phyloP scores from a whole-genome alignment of 2,888 invertebrate species.

The Drosophila paranaensis region DNA sequence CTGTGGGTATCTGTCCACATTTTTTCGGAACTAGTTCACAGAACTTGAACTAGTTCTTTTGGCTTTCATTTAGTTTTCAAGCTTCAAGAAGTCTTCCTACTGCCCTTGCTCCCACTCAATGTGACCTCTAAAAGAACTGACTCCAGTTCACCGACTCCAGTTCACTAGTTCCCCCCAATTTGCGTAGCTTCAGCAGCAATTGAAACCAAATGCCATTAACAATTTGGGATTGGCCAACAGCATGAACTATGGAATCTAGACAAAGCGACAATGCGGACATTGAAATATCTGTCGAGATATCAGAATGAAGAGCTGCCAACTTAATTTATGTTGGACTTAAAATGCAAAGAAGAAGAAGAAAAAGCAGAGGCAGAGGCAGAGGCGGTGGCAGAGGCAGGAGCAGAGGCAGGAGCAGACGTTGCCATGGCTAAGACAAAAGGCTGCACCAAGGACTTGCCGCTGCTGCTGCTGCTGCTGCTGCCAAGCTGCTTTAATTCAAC shows the following conservation, averaged over 20 bases:
- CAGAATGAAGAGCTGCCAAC: constrained; percentile 59
- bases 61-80: neutral
- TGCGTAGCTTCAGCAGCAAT: no score
- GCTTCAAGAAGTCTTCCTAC: neutral
- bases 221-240: constrained; percentile 25
- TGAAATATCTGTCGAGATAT: constrained; percentile 46
- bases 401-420: constrained; percentile 1
- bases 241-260: constrained; percentile 58
- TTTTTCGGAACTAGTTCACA: no score
- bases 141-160: neutral
- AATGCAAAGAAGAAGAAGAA: constrained; percentile 25
- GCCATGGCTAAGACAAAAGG: constrained; percentile 24
- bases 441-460: constrained; percentile 4
- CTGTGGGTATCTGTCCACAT: no score
- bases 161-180: neutral
- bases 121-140: neutral
- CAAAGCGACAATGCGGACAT: constrained; percentile 54
- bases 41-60: neutral
- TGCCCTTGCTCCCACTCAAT: neutral
- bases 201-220: neutral
- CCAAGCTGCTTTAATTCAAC: constrained; percentile 61
- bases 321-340: constrained; percentile 72
- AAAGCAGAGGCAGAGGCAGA: neutral
- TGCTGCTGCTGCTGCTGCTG: constrained; percentile 3
- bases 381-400: neutral